Evolutionary conservation across 2,797 vertebrate species (phyloP).

Genomic region (Tokudaia tokunoshimensis): DNA sequence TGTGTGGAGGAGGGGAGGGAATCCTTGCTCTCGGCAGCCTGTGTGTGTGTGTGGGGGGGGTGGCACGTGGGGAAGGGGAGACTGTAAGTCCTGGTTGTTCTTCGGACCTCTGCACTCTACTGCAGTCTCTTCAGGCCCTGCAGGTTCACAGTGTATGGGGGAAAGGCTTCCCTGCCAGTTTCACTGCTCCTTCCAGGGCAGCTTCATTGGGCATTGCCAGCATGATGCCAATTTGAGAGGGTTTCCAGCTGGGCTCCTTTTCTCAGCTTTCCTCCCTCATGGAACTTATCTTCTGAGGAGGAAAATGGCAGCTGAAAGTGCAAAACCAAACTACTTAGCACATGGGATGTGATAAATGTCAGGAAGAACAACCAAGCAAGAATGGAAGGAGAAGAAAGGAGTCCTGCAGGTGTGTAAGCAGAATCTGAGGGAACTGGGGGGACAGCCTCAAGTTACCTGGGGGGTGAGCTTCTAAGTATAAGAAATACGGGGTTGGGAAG

Average conservation of each 20-base stretch:
- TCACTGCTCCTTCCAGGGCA: neutral
- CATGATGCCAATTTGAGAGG: neutral
- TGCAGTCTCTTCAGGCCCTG: no score
- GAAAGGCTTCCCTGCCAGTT: neutral
- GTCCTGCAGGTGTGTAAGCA: neutral
- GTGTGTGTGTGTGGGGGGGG: neutral
- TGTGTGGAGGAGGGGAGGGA: no score
- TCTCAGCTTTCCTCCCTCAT: neutral
- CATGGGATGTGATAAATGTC: neutral
- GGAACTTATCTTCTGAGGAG: neutral
- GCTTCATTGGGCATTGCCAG: neutral
- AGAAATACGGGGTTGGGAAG: neutral
- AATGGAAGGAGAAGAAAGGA: neutral
- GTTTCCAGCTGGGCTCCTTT: neutral
- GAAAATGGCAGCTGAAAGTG: slow-evolving; percentile 10
- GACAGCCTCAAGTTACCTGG: neutral
- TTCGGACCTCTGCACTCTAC: neutral
- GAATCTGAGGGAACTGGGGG: neutral
- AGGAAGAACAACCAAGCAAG: slow-evolving; percentile 1
- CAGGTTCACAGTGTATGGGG: no score
- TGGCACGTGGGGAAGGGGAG: no score
- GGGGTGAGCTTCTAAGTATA: neutral
- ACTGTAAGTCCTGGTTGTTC: neutral
- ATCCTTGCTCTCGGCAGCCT: neutral
- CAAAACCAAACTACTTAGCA: neutral